phyloP scores from a whole-genome alignment of 2,113 vertebrate genomes.

The Tragelaphus strepsiceros region DNA sequence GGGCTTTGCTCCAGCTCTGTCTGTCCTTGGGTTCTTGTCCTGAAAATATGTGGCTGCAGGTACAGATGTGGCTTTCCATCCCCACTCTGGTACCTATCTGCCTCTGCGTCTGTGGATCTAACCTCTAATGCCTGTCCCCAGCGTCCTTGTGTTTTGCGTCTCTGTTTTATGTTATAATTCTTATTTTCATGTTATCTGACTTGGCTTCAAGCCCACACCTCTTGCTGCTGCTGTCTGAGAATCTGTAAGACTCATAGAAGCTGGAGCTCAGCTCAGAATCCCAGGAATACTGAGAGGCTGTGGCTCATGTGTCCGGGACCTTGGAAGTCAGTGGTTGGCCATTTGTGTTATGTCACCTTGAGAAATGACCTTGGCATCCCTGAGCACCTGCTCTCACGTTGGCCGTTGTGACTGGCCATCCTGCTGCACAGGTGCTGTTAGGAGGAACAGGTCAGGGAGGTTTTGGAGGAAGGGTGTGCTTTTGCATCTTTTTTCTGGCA shows the following conservation, averaged over 20 bases:
- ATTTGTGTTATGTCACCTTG: background rate
- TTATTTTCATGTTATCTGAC: background rate
- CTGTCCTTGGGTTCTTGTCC: background rate
- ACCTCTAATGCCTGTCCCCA: background rate
- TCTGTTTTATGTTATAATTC: background rate
- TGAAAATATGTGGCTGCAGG: background rate
- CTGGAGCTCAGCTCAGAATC: background rate
- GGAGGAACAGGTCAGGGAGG: too few relatives aligned
- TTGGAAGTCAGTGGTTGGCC: background rate
- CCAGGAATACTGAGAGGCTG: background rate
- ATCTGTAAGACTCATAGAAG: background rate
- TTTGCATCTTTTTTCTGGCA: background rate
- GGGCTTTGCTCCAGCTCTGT: background rate
- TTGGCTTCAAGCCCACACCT: background rate
- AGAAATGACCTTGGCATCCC: background rate
- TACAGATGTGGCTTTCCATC: background rate
- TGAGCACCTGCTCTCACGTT: background rate
- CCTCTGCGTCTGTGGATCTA: background rate
- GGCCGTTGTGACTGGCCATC: accelerated
- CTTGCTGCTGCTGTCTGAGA: slow-evolving; percentile 18
- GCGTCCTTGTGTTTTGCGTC: background rate
- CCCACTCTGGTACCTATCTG: background rate
- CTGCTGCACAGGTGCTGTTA: accelerated
- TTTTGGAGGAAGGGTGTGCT: background rate
- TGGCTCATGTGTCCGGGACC: background rate